Evolutionary conservation across 2,888 invertebrate species (phyloP).

Genomic region (Liodrosophila aerea): DNA sequence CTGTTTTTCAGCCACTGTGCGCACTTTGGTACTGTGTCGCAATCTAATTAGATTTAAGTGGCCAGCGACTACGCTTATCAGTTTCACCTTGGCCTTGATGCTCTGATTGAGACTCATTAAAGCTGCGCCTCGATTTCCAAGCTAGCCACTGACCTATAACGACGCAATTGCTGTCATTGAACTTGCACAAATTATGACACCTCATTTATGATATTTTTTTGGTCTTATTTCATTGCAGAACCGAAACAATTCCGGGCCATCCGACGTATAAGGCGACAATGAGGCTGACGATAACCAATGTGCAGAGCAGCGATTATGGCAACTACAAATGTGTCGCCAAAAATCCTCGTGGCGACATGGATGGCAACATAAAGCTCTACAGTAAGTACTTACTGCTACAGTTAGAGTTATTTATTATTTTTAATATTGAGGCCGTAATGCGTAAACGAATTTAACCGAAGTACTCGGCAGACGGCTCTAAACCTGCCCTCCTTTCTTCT

Average conservation of each 20-base stretch:
- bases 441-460: conserved; percentile 28
- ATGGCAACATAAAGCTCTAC: conserved; percentile 93
- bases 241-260: conserved; percentile 87
- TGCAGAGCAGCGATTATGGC: conserved; percentile 91
- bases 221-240: conserved; percentile 77
- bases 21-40: conserved; percentile 43
- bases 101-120: conserved; percentile 59
- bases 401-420: conserved; percentile 65
- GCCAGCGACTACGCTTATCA: conserved; percentile 53
- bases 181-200: conserved; percentile 44
- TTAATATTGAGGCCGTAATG: conserved; percentile 49
- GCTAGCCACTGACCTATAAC: conserved; percentile 58
- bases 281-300: conserved; percentile 91
- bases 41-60: conserved; percentile 64
- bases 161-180: conserved; percentile 70
- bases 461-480: no score
- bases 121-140: conserved; percentile 11
- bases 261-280: conserved; percentile 94
- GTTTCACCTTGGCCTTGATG: conserved; percentile 78
- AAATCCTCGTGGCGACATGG: conserved; percentile 95
- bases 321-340: conserved; percentile 94
- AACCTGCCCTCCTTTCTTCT: conserved; percentile 10
- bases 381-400: conserved; percentile 85
- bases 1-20: conserved; percentile 39
- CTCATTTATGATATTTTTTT: neutral